phyloP scores from a whole-genome alignment of 2,888 invertebrate species.

The Zaprionus obscuricornis region DNA sequence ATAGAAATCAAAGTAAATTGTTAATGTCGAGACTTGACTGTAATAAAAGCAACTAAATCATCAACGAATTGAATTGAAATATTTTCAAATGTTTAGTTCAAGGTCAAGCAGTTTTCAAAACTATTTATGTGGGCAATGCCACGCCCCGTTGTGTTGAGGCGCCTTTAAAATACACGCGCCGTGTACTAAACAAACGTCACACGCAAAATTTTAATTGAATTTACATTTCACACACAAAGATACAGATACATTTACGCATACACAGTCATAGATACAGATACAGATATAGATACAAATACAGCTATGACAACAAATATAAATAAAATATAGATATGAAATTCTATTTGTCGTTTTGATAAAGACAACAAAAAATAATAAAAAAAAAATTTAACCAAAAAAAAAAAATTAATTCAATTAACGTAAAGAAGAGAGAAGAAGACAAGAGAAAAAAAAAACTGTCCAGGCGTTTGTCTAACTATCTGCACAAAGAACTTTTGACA shows the following conservation, averaged over 20 bases:
- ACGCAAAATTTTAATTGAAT: constrained; percentile 75
- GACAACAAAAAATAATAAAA: constrained; percentile 21
- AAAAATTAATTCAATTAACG: constrained; percentile 73
- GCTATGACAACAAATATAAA: constrained; percentile 6
- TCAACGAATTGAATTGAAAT: neutral
- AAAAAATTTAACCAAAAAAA: constrained; percentile 13
- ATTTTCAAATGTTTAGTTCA: constrained; percentile 53
- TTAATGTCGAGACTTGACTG: too few relatives aligned
- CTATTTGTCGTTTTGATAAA: constrained; percentile 61
- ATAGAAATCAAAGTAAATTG: constrained; percentile 9
- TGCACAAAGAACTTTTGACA: neutral
- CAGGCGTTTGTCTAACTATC: constrained; percentile 46
- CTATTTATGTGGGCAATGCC: constrained; percentile 42
- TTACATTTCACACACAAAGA: constrained; percentile 55
- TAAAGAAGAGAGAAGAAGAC: constrained; percentile 31
- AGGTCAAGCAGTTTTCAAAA: constrained; percentile 50
- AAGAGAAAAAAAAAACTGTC: constrained; percentile 38
- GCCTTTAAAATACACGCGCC: constrained; percentile 32
- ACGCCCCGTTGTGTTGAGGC: constrained; percentile 15
- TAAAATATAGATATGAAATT: constrained; percentile 46
- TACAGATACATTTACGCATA: constrained; percentile 1
- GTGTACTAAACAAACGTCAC: constrained; percentile 52
- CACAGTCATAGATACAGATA: neutral
- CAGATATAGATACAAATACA: constrained; percentile 11
- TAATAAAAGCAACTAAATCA: neutral